Base-by-base conservation (phyloP, 1,140 invertebrate genomes). In the Charaxes varanes region DNA sequence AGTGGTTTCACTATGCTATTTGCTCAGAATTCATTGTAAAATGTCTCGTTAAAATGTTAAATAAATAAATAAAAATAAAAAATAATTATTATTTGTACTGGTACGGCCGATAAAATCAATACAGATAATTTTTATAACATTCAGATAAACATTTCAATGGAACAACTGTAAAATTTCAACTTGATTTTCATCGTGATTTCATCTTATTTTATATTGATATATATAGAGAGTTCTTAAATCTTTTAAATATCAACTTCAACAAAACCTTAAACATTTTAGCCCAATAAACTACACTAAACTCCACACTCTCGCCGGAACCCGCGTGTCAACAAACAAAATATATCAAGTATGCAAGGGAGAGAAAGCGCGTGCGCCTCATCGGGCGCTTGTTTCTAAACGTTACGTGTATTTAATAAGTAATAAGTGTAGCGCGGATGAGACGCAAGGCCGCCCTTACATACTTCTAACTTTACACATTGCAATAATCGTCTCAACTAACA, bases 51-150 rank as follows among this genome's bases (percentile, higher is more conserved):
- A n/a, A n/a, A n/a, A n/a, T n/a, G n/a, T n/a, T n/a, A n/a, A n/a
- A n/a, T n/a, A n/a, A n/a, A n/a, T n/a, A n/a, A n/a, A n/a, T n/a
- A n/a, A n/a, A n/a, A n/a, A n/a, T n/a, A n/a, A n/a, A n/a, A n/a
- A n/a, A n/a, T 37, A 21, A 70, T 61, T 61, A 56, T 64, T 58
- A 60, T 73, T 76, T 77, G 70, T 77, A 81, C 73, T 82, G 67
- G 70, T 74, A 76, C 65, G 69, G 67, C 73, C 73, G 48, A 82
- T 82, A 74, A 63, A 62, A 63, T 70, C 57, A 65, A 66, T 70
- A 57, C 59, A 65, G 46, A 72, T 64, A 57, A 53, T 60, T 62
- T 57, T 58, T 51, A 74, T 62, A 74, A 78, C 70, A 73, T 66
- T 61, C 50, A 73, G 67, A 71, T 73, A 73, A 70, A 72, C 47